Evolutionary conservation across 2,797 vertebrate species (phyloP).

Genomic region (Enteromius mattozi): DNA sequence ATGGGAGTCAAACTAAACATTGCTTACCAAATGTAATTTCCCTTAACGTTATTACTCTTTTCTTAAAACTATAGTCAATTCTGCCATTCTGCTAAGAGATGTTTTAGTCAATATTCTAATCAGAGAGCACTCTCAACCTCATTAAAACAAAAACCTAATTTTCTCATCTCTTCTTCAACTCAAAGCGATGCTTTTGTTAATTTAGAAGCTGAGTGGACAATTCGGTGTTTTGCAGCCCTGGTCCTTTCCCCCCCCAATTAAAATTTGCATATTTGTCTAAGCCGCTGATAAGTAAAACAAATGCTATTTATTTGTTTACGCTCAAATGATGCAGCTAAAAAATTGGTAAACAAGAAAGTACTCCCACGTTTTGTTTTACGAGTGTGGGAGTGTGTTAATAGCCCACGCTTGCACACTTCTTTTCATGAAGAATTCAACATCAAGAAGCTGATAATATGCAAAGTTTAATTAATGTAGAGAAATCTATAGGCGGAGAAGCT

Average conservation of each 20-base stretch:
- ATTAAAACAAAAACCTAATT: constrained; percentile 26
- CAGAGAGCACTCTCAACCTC: constrained; percentile 40
- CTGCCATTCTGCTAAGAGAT: constrained; percentile 22
- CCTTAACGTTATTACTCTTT: constrained; percentile 84
- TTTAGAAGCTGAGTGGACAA: constrained; percentile 16
- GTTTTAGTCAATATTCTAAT: constrained; percentile 40
- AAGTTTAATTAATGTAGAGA: neutral
- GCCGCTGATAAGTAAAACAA: neutral
- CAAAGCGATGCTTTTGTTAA: constrained; percentile 30
- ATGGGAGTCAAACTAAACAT: constrained; percentile 99
- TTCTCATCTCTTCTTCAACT: constrained; percentile 6
- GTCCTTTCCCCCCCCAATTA: neutral
- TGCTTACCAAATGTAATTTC: constrained; percentile 99
- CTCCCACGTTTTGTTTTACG: neutral
- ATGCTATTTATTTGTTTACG: neutral
- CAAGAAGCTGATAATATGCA: neutral
- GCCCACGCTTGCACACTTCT: neutral
- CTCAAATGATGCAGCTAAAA: neutral
- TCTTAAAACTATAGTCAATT: neutral
- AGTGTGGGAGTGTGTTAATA: constrained; percentile 4
- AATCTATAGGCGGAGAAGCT: constrained; percentile 62
- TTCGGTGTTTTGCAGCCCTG: constrained; percentile 5
- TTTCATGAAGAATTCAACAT: neutral
- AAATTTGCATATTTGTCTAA: constrained; percentile 19
- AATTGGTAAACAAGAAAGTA: neutral